Conservation (phyloP, 2,113 vertebrate species). For the Colossoma macropomum region DNA sequence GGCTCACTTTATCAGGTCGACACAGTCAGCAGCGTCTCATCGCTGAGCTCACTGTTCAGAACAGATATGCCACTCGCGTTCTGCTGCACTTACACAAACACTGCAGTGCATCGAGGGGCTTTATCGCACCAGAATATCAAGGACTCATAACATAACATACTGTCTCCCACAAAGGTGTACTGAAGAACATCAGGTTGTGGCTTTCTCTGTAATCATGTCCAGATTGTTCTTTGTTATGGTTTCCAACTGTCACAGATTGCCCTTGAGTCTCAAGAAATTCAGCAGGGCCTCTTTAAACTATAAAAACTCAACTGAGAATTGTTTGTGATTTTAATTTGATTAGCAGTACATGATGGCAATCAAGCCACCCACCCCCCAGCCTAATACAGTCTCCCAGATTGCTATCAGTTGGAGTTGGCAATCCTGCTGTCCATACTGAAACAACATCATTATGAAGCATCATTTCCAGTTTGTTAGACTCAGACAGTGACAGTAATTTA, state of each 20-base stretch:
- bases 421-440: no score
- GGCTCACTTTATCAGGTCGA: constrained; percentile 9
- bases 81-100: not conserved
- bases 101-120: not conserved
- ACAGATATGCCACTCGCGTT: constrained; percentile 2
- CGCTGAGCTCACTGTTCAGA: not conserved
- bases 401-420: no score
- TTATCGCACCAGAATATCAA: not conserved
- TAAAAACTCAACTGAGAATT: not conserved
- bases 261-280: not conserved
- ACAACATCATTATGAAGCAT: no score
- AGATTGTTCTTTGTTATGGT: not conserved
- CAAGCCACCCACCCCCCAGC: no score
- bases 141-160: not conserved
- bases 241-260: not conserved
- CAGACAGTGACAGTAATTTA: no score
- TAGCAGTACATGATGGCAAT: not conserved
- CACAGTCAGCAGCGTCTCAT: constrained; percentile 11
- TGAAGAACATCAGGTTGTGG: not conserved
- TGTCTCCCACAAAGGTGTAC: not conserved
- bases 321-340: not conserved
- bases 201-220: not conserved
- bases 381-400: no score
- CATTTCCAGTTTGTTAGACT: no score
- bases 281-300: not conserved